phyloP scores from a whole-genome alignment of 2,888 invertebrate genomes.

The Drosophila mulleri region DNA sequence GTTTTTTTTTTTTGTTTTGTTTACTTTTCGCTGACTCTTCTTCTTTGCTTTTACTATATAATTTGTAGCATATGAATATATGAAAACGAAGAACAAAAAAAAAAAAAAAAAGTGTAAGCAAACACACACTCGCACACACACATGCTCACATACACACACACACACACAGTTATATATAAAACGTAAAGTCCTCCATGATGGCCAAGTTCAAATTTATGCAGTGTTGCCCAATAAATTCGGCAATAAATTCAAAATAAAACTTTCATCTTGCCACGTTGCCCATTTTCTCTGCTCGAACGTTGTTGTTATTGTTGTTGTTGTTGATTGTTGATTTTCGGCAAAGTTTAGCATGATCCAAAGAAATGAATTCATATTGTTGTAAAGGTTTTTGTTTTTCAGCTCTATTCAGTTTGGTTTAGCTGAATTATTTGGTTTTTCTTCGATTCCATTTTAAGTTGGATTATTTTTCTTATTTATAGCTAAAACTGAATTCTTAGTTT shows the following conservation, averaged over 20 bases:
- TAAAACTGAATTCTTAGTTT: neutral
- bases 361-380: constrained; percentile 39
- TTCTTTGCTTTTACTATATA: constrained; percentile 77
- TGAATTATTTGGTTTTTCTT: constrained; percentile 23
- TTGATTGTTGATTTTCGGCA: constrained; percentile 45
- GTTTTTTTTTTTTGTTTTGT: constrained; percentile 64
- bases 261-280: constrained; percentile 69
- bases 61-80: constrained; percentile 81
- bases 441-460: constrained; percentile 8
- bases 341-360: constrained; percentile 47
- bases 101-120: constrained; percentile 1
- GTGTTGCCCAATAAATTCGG: constrained; percentile 78
- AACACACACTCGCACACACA: constrained; percentile 12
- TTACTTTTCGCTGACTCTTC: constrained; percentile 65
- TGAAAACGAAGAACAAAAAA: constrained; percentile 53
- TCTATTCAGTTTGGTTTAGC: constrained; percentile 4
- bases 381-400: constrained; percentile 17
- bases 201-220: constrained; percentile 80
- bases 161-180: constrained; percentile 27
- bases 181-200: constrained; percentile 59
- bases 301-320: constrained; percentile 24
- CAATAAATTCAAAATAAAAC: constrained; percentile 80
- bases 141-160: constrained; percentile 10
- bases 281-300: constrained; percentile 20
- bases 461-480: neutral